phyloP scores from a whole-genome alignment of 2,113 vertebrate species.

The Prunella himalayana region DNA sequence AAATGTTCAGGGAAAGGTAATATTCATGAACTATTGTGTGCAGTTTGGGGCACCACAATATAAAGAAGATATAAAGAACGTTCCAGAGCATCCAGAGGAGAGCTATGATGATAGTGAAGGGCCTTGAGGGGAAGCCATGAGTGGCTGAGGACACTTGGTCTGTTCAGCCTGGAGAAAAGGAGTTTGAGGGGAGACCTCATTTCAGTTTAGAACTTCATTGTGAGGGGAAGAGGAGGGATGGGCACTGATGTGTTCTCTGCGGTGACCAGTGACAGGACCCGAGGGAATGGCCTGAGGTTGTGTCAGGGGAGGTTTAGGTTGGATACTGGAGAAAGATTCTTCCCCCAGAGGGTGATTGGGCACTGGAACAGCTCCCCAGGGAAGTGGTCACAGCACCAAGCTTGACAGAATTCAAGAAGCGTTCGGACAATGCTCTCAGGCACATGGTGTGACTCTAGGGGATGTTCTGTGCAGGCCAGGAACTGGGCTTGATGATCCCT shows the following conservation, averaged over 20 bases:
- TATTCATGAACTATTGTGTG: fast-evolving
- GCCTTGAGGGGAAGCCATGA: not conserved
- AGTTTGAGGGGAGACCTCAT: not conserved
- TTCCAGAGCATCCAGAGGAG: not conserved
- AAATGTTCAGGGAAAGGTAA: not conserved
- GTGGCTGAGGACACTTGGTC: not conserved
- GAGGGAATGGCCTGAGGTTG: not conserved
- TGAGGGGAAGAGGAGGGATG: not conserved
- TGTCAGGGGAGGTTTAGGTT: not conserved
- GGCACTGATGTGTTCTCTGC: not conserved
- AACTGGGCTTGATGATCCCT: not conserved
- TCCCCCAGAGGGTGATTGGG: not conserved
- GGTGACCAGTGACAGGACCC: fast-evolving
- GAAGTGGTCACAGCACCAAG: not conserved
- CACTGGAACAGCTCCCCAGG: not conserved
- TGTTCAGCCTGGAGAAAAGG: not conserved
- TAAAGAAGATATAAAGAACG: not conserved
- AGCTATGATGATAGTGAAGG: not conserved
- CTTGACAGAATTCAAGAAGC: not conserved
- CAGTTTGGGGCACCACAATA: not conserved
- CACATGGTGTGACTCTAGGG: not conserved
- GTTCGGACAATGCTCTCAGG: not conserved
- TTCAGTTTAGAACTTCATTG: not conserved
- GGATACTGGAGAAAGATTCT: not conserved
- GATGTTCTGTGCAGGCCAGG: not conserved